Base-by-base conservation (phyloP, 2,113 vertebrate genomes). In the Mugil cephalus region DNA sequence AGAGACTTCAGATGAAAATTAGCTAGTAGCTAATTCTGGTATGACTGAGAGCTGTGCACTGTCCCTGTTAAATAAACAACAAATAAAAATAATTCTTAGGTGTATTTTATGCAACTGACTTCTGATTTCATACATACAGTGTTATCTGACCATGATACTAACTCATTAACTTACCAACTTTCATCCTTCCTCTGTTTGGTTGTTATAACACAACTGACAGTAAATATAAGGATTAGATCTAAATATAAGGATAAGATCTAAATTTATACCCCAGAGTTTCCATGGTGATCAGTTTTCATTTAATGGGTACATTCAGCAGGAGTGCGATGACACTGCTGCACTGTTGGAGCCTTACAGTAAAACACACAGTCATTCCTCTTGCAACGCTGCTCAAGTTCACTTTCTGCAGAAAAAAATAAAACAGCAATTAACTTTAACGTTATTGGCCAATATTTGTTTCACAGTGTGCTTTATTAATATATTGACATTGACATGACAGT, bases 261-360 rank as follows among this genome's bases (percentile, higher is more conserved):
- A 56, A 62, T 24, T 19, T 62, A 4, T 58, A 36, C 48, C 7
- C 17, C 50, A 62, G n/a, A 14, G 38, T 56, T 46, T 76, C 24
- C 7, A 18, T 34, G 15, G 48, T 55, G 24, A 54, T 78, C 18
- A 19, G 18, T 54, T 69, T 78, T 52, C 35, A 38, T 70, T 38
- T 64, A 55, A 54, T 60, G 19, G 65, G 7, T 40, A 14, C 48
- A 46, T 18, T 54, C 4, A 54, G 60, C 0, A 2, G 18, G 45
- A 35, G 38, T 47, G 47, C 35, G 53, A 83, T 74, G 75, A 74
- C 47, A 1, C 13, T 34, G 66, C 53, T 50, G 1, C 34, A 69
- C 21, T n/a, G 3, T 14, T 15, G n/a, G 11, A 40, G 39, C 47
- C 18, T 46, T 15, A 35, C 69, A 52, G 40, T 50, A 45, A 45